A percentile compares a stretch with the other conserved stretches of the same genome.
Conservation (phyloP, 2,888 invertebrate species). For the Isotomurus palustris region DNA sequence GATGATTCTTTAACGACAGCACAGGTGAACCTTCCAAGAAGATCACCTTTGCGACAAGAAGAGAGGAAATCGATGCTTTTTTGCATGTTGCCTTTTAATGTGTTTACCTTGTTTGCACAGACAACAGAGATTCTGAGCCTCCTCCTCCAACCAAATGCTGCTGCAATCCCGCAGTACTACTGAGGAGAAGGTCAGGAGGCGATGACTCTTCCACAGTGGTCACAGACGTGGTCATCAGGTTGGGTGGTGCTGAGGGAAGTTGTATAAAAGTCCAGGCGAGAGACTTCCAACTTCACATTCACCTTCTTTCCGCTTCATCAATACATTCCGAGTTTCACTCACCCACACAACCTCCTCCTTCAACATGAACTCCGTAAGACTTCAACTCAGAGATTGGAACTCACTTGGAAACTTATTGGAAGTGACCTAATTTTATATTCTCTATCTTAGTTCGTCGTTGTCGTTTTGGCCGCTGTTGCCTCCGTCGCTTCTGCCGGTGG, state of each 20-base stretch:
- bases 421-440: not conserved
- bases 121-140: no score
- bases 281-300: slow-evolving; percentile 6
- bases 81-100: no score
- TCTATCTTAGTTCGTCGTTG: slow-evolving; percentile 9
- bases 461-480: slow-evolving; percentile 10
- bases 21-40: no score
- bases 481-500: not conserved
- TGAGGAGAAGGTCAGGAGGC: slow-evolving; percentile 4
- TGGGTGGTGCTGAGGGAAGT: not conserved
- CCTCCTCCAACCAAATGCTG: no score
- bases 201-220: not conserved
- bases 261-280: slow-evolving; percentile 11
- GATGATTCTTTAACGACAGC: no score
- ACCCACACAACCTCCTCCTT: slow-evolving; percentile 8
- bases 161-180: not conserved
- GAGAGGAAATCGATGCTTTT: no score
- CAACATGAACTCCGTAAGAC: slow-evolving; percentile 25
- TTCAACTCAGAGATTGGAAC: no score
- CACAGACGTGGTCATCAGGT: no score
- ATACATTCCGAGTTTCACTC: slow-evolving; percentile 12
- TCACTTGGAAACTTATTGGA: not conserved
- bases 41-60: no score
- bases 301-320: slow-evolving; percentile 13
- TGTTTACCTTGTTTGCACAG: no score